Conservation (phyloP, 2,113 vertebrate genomes). For the Falco punctatus region DNA sequence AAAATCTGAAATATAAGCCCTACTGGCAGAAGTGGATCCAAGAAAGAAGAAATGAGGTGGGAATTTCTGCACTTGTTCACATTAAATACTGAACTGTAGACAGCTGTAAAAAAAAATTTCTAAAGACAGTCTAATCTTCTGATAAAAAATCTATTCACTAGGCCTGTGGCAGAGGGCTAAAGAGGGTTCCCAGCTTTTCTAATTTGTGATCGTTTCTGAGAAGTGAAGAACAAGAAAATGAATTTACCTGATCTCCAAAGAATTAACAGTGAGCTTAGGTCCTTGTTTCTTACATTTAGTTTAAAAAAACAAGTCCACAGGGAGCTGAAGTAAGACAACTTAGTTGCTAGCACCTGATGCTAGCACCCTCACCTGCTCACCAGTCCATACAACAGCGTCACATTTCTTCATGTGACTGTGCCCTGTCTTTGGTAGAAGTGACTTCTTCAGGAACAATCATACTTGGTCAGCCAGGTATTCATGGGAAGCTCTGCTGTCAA, state of each 20-base stretch:
- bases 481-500: background rate
- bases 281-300: background rate
- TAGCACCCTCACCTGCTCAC: background rate
- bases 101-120: background rate
- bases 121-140: background rate
- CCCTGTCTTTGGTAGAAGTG: background rate
- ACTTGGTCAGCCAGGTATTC: background rate
- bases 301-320: background rate
- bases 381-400: background rate
- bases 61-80: background rate
- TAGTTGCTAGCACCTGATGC: background rate
- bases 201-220: background rate
- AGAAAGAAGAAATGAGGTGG: conserved; percentile 80
- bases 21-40: conserved; percentile 92
- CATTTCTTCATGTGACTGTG: background rate
- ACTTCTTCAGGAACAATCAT: background rate
- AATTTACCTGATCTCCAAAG: background rate
- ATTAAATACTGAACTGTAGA: background rate
- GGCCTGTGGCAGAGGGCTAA: background rate
- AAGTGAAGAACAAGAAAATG: background rate
- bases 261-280: background rate
- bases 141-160: background rate
- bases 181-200: background rate
- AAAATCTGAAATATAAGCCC: conserved; percentile 89
- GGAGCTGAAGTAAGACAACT: background rate